Evolutionary conservation across 2,113 vertebrate genomes (phyloP).

Genomic region (Apeltes quadracus): DNA sequence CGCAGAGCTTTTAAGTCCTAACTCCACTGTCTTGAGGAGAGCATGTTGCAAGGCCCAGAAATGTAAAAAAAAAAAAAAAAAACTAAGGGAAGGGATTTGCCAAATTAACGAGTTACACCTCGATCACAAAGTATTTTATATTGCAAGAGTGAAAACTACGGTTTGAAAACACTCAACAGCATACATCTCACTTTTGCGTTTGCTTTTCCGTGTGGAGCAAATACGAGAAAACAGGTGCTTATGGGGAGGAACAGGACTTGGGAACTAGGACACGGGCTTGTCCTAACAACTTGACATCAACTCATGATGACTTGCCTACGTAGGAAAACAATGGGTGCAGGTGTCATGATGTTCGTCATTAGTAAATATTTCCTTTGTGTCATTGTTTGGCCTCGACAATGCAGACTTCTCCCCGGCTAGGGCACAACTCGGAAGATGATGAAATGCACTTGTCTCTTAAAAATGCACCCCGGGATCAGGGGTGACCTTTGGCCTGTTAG

Average conservation of each 20-base stretch:
- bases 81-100: not conserved
- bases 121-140: not conserved
- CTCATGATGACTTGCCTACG: not conserved
- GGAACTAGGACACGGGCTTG: not conserved
- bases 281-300: not conserved
- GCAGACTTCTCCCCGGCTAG: not conserved
- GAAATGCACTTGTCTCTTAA: slow-evolving; percentile 1
- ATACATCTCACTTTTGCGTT: not conserved
- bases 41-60: not conserved
- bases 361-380: not conserved
- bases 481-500: slow-evolving; percentile 20
- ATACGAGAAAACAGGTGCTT: not conserved
- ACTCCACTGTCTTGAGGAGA: not conserved
- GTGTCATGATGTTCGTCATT: not conserved
- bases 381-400: not conserved
- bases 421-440: not conserved
- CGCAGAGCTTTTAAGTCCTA: not conserved
- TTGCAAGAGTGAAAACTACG: not conserved
- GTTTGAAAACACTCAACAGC: not conserved
- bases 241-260: not conserved
- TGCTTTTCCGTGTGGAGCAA: not conserved
- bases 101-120: not conserved
- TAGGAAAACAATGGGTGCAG: slow-evolving; percentile 5
- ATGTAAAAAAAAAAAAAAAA: too few relatives aligned
- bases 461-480: slow-evolving; percentile 23